A percentile compares a stretch with the other conserved stretches of the same genome.
Conservation (phyloP, 1,140 invertebrate species). For the Scaptodrosophila lebanonensis region DNA sequence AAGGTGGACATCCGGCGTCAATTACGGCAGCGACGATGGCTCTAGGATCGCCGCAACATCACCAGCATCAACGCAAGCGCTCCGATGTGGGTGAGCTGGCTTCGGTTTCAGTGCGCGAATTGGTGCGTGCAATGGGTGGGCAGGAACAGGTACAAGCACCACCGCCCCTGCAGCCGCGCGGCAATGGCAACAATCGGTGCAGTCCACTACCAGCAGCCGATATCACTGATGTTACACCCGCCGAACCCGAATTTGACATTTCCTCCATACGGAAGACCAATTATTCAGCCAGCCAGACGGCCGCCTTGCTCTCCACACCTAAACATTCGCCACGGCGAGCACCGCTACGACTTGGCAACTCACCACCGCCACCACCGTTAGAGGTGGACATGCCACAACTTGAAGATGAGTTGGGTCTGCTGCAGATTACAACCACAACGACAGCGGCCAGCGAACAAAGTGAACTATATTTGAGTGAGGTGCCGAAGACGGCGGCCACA, state of each 20-base stretch:
- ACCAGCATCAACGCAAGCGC: conserved; percentile 16
- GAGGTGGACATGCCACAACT: conserved; percentile 30
- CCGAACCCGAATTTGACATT: conserved; percentile 50
- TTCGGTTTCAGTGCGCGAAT: conserved; percentile 87
- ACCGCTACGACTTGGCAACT: neutral
- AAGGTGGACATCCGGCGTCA: conserved; percentile 40
- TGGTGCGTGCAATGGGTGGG: conserved; percentile 86
- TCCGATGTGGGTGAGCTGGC: conserved; percentile 68
- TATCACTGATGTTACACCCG: conserved; percentile 20
- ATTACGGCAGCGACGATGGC: conserved; percentile 6
- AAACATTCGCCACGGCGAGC: conserved; percentile 61
- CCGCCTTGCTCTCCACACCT: conserved; percentile 64
- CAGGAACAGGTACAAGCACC: conserved; percentile 85
- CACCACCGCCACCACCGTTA: conserved; percentile 4
- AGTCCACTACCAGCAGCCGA: conserved; percentile 77
- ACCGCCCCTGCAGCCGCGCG: conserved; percentile 81
- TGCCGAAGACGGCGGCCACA: conserved; percentile 10
- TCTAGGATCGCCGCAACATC: conserved; percentile 1
- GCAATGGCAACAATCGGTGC: conserved; percentile 79
- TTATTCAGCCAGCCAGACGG: conserved; percentile 65
- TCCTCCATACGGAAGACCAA: conserved; percentile 55
- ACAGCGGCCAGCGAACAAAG: conserved; percentile 41
- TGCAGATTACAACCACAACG: conserved; percentile 64
- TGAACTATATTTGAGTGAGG: conserved; percentile 46
- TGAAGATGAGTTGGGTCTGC: conserved; percentile 59